Base-by-base conservation (phyloP, 1,140 invertebrate genomes). In the Charaxes varanes region DNA sequence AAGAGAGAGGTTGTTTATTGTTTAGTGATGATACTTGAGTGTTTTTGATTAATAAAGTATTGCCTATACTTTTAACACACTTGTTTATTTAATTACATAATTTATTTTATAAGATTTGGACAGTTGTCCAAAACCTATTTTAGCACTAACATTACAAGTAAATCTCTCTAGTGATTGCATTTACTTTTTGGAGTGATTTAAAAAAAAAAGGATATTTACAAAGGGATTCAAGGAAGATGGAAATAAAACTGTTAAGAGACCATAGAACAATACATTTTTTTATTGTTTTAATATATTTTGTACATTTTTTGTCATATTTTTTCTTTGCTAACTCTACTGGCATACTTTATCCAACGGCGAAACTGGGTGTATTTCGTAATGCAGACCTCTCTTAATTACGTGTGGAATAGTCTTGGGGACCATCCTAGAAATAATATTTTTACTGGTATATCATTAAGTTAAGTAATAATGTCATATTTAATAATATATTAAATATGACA, bases 381-480 rank as follows among this genome's bases (percentile, higher is more conserved):
- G 62, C 2, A 87, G 43, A 7, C 93, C 93, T 67, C 93, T 84
- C 62, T 94, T 94, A 35, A 94, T 89, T 2, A 92, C 76, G 62
- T 94, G 93, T 1, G 92, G 92, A 56, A 92, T 93, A 21, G 77
- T 86, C 68, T 93, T 92, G 3, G 91, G 91, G 8, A 93, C 90
- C 93, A 95, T 94, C 42, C 92, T 94, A 26, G 85, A 86, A 55
- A 40, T 8, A 11, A 45, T 7, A 8, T 27, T 15, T 30, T 44
- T 26, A 19, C n/a, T n/a, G n/a, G 6, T 21, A 41, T 7, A 22
- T 15, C 21, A 23, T 23, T 23, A 3, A 12, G 10, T 1, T 6
- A 27, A 13, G 8, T 33, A 40, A 36, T 41, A 36, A 1, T 24
- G 11, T 26, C 18, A 22, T 33, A 21, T 13, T 32, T 3, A 27